A percentile compares a stretch with the other conserved stretches of the same genome.
Evolutionary conservation across 2,113 vertebrate genomes (phyloP).

Genomic region (Carlito syrichta): DNA sequence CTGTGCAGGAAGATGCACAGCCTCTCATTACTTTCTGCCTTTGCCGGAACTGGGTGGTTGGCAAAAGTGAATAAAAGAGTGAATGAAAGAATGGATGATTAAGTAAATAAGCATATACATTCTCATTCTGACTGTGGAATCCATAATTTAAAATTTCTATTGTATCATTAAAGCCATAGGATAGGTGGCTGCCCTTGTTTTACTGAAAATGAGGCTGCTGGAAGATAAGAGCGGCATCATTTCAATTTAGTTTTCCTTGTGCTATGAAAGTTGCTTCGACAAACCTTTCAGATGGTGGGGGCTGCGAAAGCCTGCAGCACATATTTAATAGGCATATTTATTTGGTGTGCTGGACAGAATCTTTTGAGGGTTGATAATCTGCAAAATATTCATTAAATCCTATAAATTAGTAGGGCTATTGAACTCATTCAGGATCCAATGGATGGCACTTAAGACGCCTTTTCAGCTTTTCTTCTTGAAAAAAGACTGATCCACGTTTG

Average conservation of each 20-base stretch:
- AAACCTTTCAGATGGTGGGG: background rate
- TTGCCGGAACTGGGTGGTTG: background rate
- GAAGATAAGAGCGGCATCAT: background rate
- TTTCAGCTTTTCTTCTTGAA: background rate
- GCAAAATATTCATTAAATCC: slow-evolving; percentile 22
- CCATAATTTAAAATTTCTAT: background rate
- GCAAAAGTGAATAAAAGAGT: background rate
- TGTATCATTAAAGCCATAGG: background rate
- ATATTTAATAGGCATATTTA: slow-evolving; percentile 41
- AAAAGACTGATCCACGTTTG: background rate
- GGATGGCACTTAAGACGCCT: background rate
- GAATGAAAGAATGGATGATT: background rate
- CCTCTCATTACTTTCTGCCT: background rate
- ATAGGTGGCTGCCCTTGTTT: background rate
- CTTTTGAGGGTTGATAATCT: slow-evolving; percentile 34
- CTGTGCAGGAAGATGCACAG: background rate
- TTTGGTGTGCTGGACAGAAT: slow-evolving; percentile 39
- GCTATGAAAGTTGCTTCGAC: background rate
- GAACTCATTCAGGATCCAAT: background rate
- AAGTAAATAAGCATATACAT: background rate
- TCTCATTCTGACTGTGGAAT: background rate
- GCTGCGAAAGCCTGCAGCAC: background rate
- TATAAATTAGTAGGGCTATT: background rate
- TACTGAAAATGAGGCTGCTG: background rate
- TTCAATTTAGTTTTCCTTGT: background rate